Base-by-base conservation (phyloP, 2,113 vertebrate species). In the Prolemur simus region DNA sequence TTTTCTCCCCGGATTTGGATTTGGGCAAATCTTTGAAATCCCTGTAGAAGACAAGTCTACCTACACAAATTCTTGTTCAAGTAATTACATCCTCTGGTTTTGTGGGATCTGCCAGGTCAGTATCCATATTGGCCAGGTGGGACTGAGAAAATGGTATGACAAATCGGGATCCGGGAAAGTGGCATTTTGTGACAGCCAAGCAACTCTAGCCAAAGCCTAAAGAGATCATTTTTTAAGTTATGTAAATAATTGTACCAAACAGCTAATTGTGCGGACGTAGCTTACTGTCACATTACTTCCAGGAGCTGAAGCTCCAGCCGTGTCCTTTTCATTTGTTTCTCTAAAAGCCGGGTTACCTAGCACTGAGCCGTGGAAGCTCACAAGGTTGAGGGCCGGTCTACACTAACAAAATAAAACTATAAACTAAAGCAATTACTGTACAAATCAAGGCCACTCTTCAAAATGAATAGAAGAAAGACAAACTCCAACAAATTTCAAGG, bases 341-440 rank as follows among this genome's bases (percentile, higher is more conserved):
- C 34, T 80, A 71, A 94, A 88, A 69, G 25, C 82, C 0, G 27
- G 37, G 77, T 87, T 92, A 89, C 78, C 82, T 87, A 45, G 58
- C 54, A 86, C 86, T 63, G 27, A 89, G 56, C 63, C 47, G 25
- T 1, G 37, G n/a, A 85, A 68, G 29, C 89, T 90, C 76, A 34
- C 27, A 76, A 81, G 32, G 9, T 63, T 45, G 84, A 21, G 17
- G 21, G 63, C 69, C 2, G 12, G 32, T 77, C 78, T 84, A 80
- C 76, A 89, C 71, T n/a, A 80, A 87, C 49, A 94, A 93, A 96
- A 91, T 88, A 85, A 85, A 96, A 87, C n/a, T 15, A 9, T 83
- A 87, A 83, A 84, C 64, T 81, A 86, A 95, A 85, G 29, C 66
- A 74, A 91, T 66, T 86, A 45, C 42, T 15, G n/a, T 34, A 60